Percentiles rank a stretch among this genome's conserved stretches.
These are phyloP conservation scores for Ivindomyrus marchei DNA, from an alignment of 2,113 vertebrate species.

Conservation along the genomic window DNA sequence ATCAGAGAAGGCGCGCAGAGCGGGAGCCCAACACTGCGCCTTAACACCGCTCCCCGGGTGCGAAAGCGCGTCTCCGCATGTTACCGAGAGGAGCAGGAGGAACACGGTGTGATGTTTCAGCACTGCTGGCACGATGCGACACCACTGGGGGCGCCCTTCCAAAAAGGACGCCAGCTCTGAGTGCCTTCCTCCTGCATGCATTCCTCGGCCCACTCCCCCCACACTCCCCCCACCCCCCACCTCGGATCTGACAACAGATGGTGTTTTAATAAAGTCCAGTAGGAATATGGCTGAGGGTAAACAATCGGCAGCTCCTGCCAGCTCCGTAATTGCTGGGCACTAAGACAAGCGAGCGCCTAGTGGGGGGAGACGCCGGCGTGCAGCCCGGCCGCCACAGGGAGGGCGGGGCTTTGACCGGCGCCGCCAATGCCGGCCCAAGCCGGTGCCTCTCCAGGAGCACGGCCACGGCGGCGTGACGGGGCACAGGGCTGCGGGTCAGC, in stretches of 20 bases:
- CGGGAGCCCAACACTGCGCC: background rate
- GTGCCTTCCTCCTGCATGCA: conserved; percentile 4
- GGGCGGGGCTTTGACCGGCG: conserved; percentile 59
- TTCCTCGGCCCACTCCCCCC: conserved; percentile 37
- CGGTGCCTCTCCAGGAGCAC: conserved; percentile 63
- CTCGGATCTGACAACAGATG: conserved; percentile 94
- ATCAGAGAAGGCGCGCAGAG: background rate
- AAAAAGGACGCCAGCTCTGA: conserved; percentile 32
- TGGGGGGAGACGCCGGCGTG: conserved; percentile 62
- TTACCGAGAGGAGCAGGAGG: background rate
- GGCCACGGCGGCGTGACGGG: conserved; percentile 47
- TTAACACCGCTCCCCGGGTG: background rate
- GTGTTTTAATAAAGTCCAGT: conserved; percentile 99
- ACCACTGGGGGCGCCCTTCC: conserved; percentile 12
- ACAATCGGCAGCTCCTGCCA: conserved; percentile 89
- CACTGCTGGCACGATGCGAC: background rate
- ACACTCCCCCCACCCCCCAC: conserved; percentile 21
- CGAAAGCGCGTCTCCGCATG: background rate
- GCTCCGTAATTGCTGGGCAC: conserved; percentile 99
- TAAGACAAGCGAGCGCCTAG: conserved; percentile 87
- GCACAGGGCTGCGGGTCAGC: conserved; percentile 3
- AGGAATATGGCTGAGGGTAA: conserved; percentile 99
- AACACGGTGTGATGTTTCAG: background rate
- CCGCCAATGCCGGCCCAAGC: conserved; percentile 63
- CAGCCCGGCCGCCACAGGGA: conserved; percentile 74